Evolutionary conservation across 2,797 vertebrate species (phyloP).

Genomic region (Peromyscus attwateri): DNA sequence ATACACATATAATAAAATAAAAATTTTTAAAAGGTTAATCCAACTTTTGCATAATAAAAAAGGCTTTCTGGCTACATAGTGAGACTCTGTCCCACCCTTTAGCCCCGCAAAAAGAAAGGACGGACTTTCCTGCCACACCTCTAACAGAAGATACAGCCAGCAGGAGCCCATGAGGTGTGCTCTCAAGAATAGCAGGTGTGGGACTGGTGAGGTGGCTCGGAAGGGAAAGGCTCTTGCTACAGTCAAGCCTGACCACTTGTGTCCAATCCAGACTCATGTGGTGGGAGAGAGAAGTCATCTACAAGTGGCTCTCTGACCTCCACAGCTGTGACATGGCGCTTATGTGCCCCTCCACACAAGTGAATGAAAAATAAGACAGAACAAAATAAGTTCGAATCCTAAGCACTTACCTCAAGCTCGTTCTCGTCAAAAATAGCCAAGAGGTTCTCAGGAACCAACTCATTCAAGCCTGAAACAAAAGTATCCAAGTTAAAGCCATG

Average conservation of each 20-base stretch:
- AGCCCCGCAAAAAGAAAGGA: background rate
- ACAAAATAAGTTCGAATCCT: background rate
- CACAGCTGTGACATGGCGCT: background rate
- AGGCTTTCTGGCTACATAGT: background rate
- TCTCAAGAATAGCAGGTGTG: background rate
- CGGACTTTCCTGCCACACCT: background rate
- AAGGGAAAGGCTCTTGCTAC: background rate
- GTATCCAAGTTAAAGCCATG: constrained; percentile 61
- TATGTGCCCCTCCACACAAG: too few species aligned
- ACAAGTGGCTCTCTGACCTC: background rate
- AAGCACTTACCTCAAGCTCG: constrained; percentile 95
- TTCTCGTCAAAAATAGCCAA: constrained; percentile 99
- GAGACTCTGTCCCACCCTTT: background rate
- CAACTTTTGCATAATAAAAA: background rate
- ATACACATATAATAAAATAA: background rate
- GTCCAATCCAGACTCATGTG: background rate
- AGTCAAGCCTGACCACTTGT: background rate
- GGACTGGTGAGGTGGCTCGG: background rate
- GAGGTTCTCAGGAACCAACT: constrained; percentile 98
- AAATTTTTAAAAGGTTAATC: constrained; percentile 8
- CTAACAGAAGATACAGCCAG: background rate
- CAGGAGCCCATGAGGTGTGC: background rate
- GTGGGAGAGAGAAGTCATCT: background rate
- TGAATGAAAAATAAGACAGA: background rate
- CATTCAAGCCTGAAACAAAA: constrained; percentile 94